phyloP scores from a whole-genome alignment of 2,888 invertebrate genomes.

The Eristalis tenax region DNA sequence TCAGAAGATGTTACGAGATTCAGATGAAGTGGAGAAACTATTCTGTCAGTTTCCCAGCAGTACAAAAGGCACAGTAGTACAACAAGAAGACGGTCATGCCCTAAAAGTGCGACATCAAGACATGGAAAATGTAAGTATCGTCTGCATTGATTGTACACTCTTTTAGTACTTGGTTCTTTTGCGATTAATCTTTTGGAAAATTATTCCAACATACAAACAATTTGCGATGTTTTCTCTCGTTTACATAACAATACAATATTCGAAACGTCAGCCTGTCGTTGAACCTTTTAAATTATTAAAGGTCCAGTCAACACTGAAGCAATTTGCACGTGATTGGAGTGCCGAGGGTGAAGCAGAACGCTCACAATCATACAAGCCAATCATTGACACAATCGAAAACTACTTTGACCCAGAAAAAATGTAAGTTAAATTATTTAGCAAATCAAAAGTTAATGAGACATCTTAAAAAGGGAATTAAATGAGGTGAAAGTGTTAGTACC shows the following conservation, averaged over 20 bases:
- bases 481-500: slow-evolving; percentile 92
- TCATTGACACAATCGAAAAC: slow-evolving; percentile 90
- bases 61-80: slow-evolving; percentile 84
- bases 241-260: slow-evolving; percentile 50
- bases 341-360: slow-evolving; percentile 91
- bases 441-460: not conserved
- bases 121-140: slow-evolving; percentile 79
- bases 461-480: slow-evolving; percentile 75
- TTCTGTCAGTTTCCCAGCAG: slow-evolving; percentile 80
- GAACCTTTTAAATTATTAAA: slow-evolving; percentile 82
- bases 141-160: not conserved
- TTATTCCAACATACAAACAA: slow-evolving; percentile 58
- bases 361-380: slow-evolving; percentile 93
- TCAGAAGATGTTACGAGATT: slow-evolving; percentile 82
- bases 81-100: slow-evolving; percentile 83
- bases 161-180: slow-evolving; percentile 26
- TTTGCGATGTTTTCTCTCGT: slow-evolving; percentile 56
- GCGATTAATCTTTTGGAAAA: slow-evolving; percentile 51
- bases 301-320: slow-evolving; percentile 96
- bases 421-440: slow-evolving; percentile 76
- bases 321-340: slow-evolving; percentile 99
- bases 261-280: slow-evolving; percentile 75
- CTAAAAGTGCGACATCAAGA: slow-evolving; percentile 78
- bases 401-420: slow-evolving; percentile 87
- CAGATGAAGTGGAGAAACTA: slow-evolving; percentile 83